phyloP scores from a whole-genome alignment of 2,888 invertebrate genomes.

The Drosophila peninsularis region DNA sequence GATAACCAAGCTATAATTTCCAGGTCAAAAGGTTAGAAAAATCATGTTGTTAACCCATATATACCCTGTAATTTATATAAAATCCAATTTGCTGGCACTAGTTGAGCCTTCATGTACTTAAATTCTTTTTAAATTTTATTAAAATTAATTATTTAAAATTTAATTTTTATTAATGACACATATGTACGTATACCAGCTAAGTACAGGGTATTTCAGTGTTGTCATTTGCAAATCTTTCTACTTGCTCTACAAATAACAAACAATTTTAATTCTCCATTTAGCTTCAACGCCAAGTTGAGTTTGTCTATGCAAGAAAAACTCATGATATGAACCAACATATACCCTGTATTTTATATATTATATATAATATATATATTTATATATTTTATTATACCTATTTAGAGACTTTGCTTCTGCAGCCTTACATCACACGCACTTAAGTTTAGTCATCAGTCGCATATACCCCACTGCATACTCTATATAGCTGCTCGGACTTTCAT shows the following conservation, averaged over 20 bases:
- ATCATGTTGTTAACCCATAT: neutral
- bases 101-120: neutral
- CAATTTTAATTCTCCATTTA: neutral
- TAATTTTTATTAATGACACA: neutral
- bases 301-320: neutral
- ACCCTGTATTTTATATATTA: neutral
- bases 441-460: neutral
- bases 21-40: too few species aligned
- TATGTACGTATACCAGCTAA: neutral
- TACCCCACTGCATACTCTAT: too few species aligned
- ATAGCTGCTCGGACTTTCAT: constrained; percentile 9
- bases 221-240: neutral
- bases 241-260: neutral
- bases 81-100: too few species aligned
- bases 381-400: neutral
- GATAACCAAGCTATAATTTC: too few species aligned
- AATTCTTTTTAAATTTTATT: neutral
- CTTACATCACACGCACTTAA: neutral
- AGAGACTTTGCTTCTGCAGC: neutral
- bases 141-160: neutral
- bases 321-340: neutral
- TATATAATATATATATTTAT: too few species aligned
- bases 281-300: neutral
- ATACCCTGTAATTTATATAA: neutral
- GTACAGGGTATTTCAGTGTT: neutral